phyloP scores from a whole-genome alignment of 1,140 invertebrate genomes.

The Leptinotarsa defecta region DNA sequence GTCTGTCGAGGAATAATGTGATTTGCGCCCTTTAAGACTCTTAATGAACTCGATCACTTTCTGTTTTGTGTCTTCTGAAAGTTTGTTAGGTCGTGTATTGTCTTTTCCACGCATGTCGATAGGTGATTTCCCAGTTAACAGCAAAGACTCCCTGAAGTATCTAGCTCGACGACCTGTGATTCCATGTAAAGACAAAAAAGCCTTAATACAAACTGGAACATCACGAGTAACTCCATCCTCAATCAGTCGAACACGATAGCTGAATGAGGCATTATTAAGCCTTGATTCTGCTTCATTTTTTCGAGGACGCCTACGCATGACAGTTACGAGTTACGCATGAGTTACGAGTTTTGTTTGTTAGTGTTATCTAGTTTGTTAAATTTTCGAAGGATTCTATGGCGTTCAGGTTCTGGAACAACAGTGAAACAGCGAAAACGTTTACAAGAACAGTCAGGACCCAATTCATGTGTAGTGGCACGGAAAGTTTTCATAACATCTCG shows the following conservation, averaged over 20 bases:
- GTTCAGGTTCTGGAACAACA: no score
- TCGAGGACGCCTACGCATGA: no score
- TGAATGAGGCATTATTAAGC: conserved; percentile 21
- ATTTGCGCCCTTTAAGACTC: conserved; percentile 25
- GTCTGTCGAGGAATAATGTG: conserved; percentile 15
- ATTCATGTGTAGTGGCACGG: conserved; percentile 30
- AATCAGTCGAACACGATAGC: conserved; percentile 28
- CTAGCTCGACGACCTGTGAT: conserved; percentile 28
- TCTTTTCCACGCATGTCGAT: conserved; percentile 26
- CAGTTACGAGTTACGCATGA: no score
- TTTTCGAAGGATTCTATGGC: neutral
- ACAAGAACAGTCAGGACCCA: conserved; percentile 22
- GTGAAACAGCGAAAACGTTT: conserved; percentile 25
- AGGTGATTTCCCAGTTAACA: conserved; percentile 26
- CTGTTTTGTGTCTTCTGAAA: no score
- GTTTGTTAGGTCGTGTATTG: no score
- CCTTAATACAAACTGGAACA: conserved; percentile 27
- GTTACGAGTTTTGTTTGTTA: neutral
- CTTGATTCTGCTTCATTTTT: no score
- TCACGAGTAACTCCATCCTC: conserved; percentile 32
- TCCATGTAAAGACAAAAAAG: no score
- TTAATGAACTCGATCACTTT: conserved; percentile 26
- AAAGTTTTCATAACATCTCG: conserved; percentile 28
- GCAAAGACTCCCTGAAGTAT: conserved; percentile 25
- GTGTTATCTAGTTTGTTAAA: neutral